phyloP scores from a whole-genome alignment of 2,113 vertebrate genomes.

The Dasyurus viverrinus region DNA sequence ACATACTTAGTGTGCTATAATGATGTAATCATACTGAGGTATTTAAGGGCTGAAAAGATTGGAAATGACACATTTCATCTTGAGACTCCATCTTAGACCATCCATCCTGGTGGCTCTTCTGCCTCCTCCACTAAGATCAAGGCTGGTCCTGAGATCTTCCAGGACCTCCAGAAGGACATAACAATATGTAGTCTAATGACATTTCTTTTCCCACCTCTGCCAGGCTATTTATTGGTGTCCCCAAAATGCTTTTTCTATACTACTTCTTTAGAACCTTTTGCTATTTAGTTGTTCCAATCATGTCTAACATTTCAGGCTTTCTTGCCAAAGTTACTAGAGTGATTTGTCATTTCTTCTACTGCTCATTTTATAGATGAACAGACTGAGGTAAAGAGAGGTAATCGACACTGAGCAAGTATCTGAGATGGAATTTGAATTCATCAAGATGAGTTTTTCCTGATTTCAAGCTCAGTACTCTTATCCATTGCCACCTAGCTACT shows the following conservation, averaged over 20 bases:
- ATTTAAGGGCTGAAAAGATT: too few species aligned
- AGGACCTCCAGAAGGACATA: too few species aligned
- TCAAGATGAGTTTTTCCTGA: not conserved
- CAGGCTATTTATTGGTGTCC: not conserved
- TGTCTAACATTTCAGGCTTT: not conserved
- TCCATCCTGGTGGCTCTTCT: too few species aligned
- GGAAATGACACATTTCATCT: too few species aligned
- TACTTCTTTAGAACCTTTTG: not conserved
- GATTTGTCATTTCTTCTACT: not conserved
- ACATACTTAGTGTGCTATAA: too few species aligned
- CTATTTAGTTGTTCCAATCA: not conserved
- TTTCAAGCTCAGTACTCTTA: not conserved
- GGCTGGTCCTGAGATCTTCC: too few species aligned
- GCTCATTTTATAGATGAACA: not conserved
- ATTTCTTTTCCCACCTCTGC: not conserved
- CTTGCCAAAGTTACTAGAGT: not conserved
- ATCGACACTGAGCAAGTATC: not conserved
- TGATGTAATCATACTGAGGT: too few species aligned
- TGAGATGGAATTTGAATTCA: not conserved
- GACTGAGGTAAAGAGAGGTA: not conserved
- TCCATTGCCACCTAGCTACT: not conserved
- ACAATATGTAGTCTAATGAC: not conserved
- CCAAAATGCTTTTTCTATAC: not conserved
- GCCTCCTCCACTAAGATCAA: too few species aligned
- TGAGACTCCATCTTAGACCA: too few species aligned